These are phyloP conservation scores for Heliconius hortense DNA, from an alignment of 2,888 invertebrate genomes.

Conservation along the genomic window DNA sequence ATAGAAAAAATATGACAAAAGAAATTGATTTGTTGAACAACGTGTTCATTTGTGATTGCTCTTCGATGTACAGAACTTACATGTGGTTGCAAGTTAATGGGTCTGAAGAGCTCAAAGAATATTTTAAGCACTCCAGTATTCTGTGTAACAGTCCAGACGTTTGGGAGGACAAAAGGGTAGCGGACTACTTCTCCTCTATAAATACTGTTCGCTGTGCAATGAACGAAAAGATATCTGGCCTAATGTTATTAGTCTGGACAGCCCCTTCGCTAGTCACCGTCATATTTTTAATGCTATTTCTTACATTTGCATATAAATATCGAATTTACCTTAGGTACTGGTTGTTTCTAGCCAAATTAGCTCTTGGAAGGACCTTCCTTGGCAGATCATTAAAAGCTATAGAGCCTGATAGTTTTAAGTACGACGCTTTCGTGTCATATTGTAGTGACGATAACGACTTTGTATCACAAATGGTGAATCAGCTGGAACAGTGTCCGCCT, in stretches of 20 bases:
- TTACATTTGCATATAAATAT: conserved; percentile 63
- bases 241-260: conserved; percentile 70
- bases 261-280: conserved; percentile 66
- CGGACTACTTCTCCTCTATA: conserved; percentile 68
- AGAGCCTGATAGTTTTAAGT: conserved; percentile 64
- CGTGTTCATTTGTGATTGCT: conserved; percentile 81
- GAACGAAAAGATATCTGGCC: conserved; percentile 65
- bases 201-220: conserved; percentile 66
- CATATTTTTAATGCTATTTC: conserved; percentile 56
- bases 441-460: conserved; percentile 83
- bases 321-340: conserved; percentile 79
- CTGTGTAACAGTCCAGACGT: conserved; percentile 72
- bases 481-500: conserved; percentile 83
- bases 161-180: conserved; percentile 70
- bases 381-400: conserved; percentile 52
- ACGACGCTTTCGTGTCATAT: conserved; percentile 84
- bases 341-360: conserved; percentile 80
- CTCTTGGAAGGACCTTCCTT: conserved; percentile 69
- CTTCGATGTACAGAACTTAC: conserved; percentile 67
- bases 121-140: conserved; percentile 63
- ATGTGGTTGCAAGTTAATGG: conserved; percentile 71
- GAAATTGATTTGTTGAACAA: conserved; percentile 77
- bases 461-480: conserved; percentile 81
- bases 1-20: conserved; percentile 51
- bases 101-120: conserved; percentile 57